phyloP scores from a whole-genome alignment of 2,113 vertebrate species.

The Asarcornis scutulata region DNA sequence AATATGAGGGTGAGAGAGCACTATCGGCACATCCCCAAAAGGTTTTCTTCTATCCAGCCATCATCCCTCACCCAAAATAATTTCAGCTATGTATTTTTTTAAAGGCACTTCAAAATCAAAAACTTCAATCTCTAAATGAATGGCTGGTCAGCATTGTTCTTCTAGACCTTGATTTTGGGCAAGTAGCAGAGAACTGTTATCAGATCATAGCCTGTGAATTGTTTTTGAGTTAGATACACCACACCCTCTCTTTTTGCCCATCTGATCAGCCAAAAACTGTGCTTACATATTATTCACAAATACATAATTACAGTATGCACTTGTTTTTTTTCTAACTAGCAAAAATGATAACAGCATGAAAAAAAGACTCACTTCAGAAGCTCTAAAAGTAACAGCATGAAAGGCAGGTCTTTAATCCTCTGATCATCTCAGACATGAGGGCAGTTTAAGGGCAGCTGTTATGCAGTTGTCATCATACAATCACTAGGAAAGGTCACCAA shows the following conservation, averaged over 20 bases:
- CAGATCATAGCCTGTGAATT: not conserved
- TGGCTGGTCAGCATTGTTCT: not conserved
- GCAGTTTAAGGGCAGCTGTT: slow-evolving; percentile 28
- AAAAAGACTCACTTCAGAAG: slow-evolving; percentile 5
- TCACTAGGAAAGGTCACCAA: slow-evolving; percentile 26
- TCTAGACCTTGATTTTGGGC: not conserved
- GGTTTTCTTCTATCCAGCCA: not conserved
- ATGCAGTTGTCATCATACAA: not conserved
- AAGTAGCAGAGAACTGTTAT: not conserved
- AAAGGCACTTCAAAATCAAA: not conserved
- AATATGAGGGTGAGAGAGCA: not conserved
- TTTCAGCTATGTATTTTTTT: not conserved
- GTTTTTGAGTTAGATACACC: not conserved
- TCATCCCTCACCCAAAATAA: not conserved
- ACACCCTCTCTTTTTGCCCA: not conserved
- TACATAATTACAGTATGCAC: not conserved
- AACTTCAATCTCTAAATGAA: not conserved
- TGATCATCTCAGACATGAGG: not conserved
- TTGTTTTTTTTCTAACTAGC: not conserved
- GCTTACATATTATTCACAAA: not conserved
- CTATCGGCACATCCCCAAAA: not conserved
- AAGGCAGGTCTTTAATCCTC: slow-evolving; percentile 1
- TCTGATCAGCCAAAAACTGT: not conserved
- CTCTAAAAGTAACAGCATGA: not conserved
- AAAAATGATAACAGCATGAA: not conserved